Conservation (phyloP, 2,113 vertebrate species). For the Oncorhynchus mykiss region DNA sequence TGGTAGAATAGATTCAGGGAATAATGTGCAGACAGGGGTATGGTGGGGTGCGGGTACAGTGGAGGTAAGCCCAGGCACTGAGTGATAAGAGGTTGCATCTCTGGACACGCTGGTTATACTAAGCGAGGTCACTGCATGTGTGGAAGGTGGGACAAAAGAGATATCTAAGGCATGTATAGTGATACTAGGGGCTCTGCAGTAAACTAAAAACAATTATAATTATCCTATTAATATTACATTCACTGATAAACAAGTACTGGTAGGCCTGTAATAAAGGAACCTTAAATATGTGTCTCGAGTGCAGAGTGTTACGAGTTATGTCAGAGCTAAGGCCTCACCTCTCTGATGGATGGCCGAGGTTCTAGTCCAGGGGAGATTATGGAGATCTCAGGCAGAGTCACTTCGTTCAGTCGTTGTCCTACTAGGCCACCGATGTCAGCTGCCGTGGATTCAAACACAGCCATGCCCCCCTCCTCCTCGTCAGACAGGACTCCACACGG, state of each 20-base stretch:
- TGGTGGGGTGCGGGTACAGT: no score
- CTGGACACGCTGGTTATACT: no score
- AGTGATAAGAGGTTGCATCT: no score
- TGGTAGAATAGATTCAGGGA: no score
- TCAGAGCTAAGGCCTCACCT: not conserved
- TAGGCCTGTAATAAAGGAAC: not conserved
- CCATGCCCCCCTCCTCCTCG: constrained; percentile 77
- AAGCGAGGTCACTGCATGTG: no score
- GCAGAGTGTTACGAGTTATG: not conserved
- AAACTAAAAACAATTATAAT: no score
- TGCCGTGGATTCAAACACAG: constrained; percentile 90
- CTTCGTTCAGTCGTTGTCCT: constrained; percentile 52
- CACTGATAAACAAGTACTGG: not conserved
- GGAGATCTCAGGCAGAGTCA: constrained; percentile 83
- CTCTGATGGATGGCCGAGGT: constrained; percentile 58
- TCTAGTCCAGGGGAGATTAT: constrained; percentile 80
- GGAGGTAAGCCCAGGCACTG: no score
- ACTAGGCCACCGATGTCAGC: constrained; percentile 65
- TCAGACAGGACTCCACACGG: constrained; percentile 76
- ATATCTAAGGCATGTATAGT: no score
- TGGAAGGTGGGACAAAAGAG: no score
- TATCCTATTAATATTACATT: no score
- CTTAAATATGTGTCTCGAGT: not conserved
- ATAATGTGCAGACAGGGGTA: no score
- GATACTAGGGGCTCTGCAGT: no score